Base-by-base conservation (phyloP, 1,140 invertebrate genomes). In the Nasonia longicornis region DNA sequence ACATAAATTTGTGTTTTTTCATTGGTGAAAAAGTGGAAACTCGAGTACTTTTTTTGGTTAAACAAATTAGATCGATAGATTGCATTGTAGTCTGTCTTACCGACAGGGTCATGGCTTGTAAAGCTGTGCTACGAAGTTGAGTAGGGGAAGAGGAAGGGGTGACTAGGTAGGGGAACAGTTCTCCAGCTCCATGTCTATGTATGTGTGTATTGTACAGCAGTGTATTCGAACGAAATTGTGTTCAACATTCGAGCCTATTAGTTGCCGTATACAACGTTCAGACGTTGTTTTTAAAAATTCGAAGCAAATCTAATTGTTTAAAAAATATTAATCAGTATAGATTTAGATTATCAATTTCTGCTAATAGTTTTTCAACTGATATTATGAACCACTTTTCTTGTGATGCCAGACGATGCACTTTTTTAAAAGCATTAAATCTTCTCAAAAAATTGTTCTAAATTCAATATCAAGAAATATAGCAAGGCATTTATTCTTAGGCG, bases 11-110 rank as follows among this genome's bases (percentile, higher is more conserved):
- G 26, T 26, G 1, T 26, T 26, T 26, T 26, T 26, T 26, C 26
- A 26, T 26, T 26, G 26, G 26, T 26, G 26, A 42, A 42, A 38
- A 10, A 10, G 1, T 38, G 7, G 8, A 38, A 8, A 42, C 10
- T 8, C 6, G 38, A 7, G 8, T 42, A 42, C 38, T 42, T n/a
- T 58, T n/a, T n/a, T 58, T 58, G 2, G 3, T 58, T 58, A 1
- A 48, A 31, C n/a, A 1, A 48, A 31, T 16, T 64, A 42, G 69
- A 83, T 87, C 85, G 81, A 85, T 86, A 84, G 84, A 42, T 75
- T n/a, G 12, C 10, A 14, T 38, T 77, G 85, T 52, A 71, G 11
- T 78, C 86, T 73, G 2, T 38, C 16, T 70, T 70, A 70, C 69
- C 69, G 69, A 70, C 35, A 35, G 29, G 69, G 69, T 70, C 35